phyloP scores from a whole-genome alignment of 2,797 vertebrate genomes.

The Tenualosa ilisha region DNA sequence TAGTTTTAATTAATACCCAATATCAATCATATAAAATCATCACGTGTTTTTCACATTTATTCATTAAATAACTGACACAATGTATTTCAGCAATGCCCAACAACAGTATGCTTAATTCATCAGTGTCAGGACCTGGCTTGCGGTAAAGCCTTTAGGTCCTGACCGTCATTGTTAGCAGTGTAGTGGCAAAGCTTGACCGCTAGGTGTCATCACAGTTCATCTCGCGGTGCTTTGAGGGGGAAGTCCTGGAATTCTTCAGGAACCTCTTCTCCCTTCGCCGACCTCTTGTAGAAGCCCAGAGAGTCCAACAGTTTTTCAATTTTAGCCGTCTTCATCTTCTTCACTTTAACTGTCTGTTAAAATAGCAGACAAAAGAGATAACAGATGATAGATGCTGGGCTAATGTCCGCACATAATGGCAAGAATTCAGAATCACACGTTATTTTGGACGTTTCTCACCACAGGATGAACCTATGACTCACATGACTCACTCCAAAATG shows the following conservation, averaged over 20 bases:
- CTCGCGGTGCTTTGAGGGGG: slow-evolving; percentile 72
- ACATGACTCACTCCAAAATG: not conserved
- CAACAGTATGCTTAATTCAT: slow-evolving; percentile 54
- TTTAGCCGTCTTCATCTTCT: slow-evolving; percentile 77
- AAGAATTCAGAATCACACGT: not conserved
- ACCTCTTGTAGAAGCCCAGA: slow-evolving; percentile 81
- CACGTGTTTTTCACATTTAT: not conserved
- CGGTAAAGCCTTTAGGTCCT: slow-evolving; percentile 65
- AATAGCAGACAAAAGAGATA: not conserved
- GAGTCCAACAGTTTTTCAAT: slow-evolving; percentile 79
- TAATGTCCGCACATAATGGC: no score
- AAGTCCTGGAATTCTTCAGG: slow-evolving; percentile 79
- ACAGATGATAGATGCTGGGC: not conserved
- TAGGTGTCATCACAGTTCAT: slow-evolving; percentile 76
- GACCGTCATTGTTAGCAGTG: slow-evolving; percentile 70
- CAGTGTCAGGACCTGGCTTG: slow-evolving; percentile 68
- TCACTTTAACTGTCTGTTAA: slow-evolving; percentile 72
- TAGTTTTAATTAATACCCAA: not conserved
- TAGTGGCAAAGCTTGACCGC: slow-evolving; percentile 59
- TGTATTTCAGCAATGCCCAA: slow-evolving; percentile 1
- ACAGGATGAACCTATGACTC: not conserved
- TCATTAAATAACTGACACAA: not conserved
- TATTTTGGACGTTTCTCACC: not conserved
- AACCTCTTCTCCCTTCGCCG: slow-evolving; percentile 80
- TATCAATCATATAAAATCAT: not conserved